These are phyloP conservation scores for Mionectes macconnelli DNA, from an alignment of 2,113 vertebrate genomes.

Conservation along the genomic window DNA sequence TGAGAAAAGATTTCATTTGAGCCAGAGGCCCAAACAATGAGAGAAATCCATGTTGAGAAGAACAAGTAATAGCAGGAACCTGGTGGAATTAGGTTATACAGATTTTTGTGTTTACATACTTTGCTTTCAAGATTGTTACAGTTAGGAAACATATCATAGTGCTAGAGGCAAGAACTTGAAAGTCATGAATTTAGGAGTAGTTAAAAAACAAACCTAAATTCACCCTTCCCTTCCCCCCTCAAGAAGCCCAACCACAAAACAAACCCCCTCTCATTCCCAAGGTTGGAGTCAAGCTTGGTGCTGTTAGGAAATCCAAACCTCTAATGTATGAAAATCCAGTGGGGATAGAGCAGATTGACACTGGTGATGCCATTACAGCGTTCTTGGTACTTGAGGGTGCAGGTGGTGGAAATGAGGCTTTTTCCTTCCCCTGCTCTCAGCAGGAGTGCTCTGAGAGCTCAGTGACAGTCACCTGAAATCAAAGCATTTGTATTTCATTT, in stretches of 20 bases:
- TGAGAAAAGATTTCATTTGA: not conserved
- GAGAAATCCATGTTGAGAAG: not conserved
- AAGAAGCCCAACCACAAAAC: not conserved
- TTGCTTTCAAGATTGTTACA: constrained; percentile 8
- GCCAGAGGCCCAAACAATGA: not conserved
- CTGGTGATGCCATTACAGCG: not conserved
- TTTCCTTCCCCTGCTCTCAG: not conserved
- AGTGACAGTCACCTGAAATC: not conserved
- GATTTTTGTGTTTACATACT: not conserved
- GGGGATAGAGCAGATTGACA: not conserved
- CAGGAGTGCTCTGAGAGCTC: not conserved
- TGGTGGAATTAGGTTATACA: not conserved
- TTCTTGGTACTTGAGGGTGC: not conserved
- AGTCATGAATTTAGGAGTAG: not conserved
- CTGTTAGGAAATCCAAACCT: not conserved
- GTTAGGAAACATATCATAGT: not conserved
- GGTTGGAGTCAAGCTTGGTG: not conserved
- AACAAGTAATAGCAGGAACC: not conserved
- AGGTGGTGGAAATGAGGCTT: not conserved
- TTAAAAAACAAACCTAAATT: not conserved
- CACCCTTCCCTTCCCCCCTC: too few relatives aligned
- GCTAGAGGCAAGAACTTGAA: not conserved
- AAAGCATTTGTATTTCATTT: not conserved
- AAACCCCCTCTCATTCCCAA: not conserved
- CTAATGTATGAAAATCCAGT: not conserved